Evolutionary conservation across 2,888 invertebrate genomes (phyloP).

Genomic region (Drosophila antonietae): DNA sequence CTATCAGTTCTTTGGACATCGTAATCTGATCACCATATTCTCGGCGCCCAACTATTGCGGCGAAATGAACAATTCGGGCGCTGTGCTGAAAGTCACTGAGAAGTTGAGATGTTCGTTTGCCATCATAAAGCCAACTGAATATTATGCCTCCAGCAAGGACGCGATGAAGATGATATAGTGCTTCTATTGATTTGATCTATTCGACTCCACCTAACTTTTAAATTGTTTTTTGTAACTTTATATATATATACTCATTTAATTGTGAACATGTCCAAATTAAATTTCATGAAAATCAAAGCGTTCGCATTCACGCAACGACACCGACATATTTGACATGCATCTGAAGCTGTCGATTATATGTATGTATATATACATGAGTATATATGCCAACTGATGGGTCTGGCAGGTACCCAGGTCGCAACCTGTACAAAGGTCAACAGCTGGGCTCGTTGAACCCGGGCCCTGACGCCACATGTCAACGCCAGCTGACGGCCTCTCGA

Average conservation of each 20-base stretch:
- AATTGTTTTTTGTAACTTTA: slow-evolving; percentile 1
- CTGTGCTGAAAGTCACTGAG: slow-evolving; percentile 96
- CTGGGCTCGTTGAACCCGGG: slow-evolving; percentile 24
- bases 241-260: slow-evolving; percentile 3
- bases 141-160: neutral
- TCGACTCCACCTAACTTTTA: neutral
- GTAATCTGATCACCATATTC: slow-evolving; percentile 94
- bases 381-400: neutral
- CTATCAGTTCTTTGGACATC: slow-evolving; percentile 97
- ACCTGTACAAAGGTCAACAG: slow-evolving; percentile 48
- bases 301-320: slow-evolving; percentile 87
- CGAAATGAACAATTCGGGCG: slow-evolving; percentile 91
- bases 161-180: neutral
- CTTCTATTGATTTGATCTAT: neutral
- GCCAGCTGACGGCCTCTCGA: slow-evolving; percentile 36
- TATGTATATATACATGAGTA: neutral
- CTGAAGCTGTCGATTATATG: slow-evolving; percentile 33
- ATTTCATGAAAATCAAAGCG: slow-evolving; percentile 30
- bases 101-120: slow-evolving; percentile 33
- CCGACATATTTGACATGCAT: slow-evolving; percentile 86
- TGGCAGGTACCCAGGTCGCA: slow-evolving; percentile 21
- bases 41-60: slow-evolving; percentile 90
- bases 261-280: slow-evolving; percentile 7
- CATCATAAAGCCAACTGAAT: slow-evolving; percentile 19
- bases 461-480: slow-evolving; percentile 26